phyloP scores from a whole-genome alignment of 2,113 vertebrate species.

The Protomyctophum bolini region DNA sequence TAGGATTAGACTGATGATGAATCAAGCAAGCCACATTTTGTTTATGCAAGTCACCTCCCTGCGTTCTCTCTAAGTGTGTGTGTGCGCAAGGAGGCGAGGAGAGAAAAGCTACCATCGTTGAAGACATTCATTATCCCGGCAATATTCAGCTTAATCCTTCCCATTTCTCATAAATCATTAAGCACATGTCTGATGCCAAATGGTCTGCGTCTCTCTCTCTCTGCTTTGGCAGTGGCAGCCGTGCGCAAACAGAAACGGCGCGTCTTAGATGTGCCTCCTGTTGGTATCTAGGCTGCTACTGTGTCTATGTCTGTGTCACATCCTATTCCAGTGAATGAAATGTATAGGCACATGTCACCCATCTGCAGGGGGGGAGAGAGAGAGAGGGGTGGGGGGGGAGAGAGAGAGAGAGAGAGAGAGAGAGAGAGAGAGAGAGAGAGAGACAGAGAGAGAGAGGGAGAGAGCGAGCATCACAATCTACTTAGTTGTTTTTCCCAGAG shows the following conservation, averaged over 20 bases:
- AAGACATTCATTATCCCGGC: constrained; percentile 43
- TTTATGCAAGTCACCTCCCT: constrained; percentile 41
- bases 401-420: too few species aligned
- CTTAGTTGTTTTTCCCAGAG: too few species aligned
- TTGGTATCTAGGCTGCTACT: not conserved
- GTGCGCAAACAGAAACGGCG: not conserved
- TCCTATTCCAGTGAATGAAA: not conserved
- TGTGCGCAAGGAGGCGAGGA: constrained; percentile 23
- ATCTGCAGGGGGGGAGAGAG: not conserved
- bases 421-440: too few species aligned
- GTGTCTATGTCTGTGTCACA: too few species aligned
- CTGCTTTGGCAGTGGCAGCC: constrained; percentile 5
- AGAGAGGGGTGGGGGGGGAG: too few species aligned
- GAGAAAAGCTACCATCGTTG: constrained; percentile 16
- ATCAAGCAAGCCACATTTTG: constrained; percentile 46
- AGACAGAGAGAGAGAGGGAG: too few species aligned
- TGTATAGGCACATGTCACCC: constrained; percentile 30
- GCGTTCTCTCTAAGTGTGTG: constrained; percentile 24
- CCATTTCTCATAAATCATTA: constrained; percentile 36
- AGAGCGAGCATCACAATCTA: too few species aligned
- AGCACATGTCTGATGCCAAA: constrained; percentile 8
- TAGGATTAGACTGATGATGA: constrained; percentile 48
- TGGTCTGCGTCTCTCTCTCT: not conserved
- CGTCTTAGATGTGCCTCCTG: not conserved
- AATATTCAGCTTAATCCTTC: constrained; percentile 43